Percentiles rank a stretch among this genome's conserved stretches.
phyloP scores from a whole-genome alignment of 2,888 invertebrate genomes.

The Cryptus viduatorius region DNA sequence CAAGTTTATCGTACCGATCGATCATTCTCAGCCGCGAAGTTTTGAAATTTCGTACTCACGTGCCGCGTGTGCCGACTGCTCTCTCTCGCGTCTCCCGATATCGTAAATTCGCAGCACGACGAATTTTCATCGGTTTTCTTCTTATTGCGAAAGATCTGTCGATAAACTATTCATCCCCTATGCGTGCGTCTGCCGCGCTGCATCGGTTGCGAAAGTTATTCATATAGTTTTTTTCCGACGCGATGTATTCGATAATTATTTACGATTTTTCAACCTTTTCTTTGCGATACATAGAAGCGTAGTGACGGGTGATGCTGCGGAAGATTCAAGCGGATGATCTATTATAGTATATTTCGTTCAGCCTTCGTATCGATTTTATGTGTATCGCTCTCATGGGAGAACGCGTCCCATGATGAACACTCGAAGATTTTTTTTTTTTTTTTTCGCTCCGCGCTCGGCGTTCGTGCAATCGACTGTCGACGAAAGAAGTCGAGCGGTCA shows the following conservation, averaged over 20 bases:
- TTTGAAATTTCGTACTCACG: neutral
- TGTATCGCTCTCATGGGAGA: neutral
- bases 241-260: neutral
- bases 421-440: slow-evolving; percentile 11
- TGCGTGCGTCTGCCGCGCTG: neutral
- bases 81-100: neutral
- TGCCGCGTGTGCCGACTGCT: neutral
- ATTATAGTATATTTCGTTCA: neutral
- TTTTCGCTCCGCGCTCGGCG: neutral
- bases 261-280: neutral
- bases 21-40: slow-evolving; percentile 16
- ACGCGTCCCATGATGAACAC: too few species aligned
- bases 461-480: slow-evolving; percentile 5
- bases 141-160: neutral
- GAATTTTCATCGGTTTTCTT: slow-evolving; percentile 12
- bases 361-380: neutral
- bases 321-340: neutral
- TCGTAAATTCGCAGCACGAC: slow-evolving; percentile 17
- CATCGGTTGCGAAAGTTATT: neutral
- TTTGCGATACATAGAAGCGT: neutral
- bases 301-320: neutral
- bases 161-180: neutral
- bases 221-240: neutral
- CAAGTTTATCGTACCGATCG: slow-evolving; percentile 8
- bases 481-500: slow-evolving; percentile 53